These are phyloP conservation scores for Dolichotis patagonum DNA, from an alignment of 2,113 vertebrate genomes.

Conservation along the genomic window DNA sequence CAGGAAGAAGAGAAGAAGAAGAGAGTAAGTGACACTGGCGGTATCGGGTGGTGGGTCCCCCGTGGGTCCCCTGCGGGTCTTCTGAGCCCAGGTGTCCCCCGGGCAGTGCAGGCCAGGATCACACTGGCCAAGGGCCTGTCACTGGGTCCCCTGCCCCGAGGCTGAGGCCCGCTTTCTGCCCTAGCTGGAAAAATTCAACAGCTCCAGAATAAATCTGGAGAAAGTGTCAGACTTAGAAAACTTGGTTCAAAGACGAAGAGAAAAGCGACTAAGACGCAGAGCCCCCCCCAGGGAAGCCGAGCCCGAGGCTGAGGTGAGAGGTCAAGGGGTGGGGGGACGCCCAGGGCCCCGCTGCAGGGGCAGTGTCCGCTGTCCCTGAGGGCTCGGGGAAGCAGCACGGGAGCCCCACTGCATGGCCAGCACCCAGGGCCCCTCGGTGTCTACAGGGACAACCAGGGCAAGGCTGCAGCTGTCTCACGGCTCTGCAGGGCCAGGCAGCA, in stretches of 20 bases:
- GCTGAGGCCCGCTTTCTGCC: background rate
- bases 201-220: slow-evolving; percentile 76
- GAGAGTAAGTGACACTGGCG: slow-evolving; percentile 46
- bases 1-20: slow-evolving; percentile 73
- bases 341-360: background rate
- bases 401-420: background rate
- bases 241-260: slow-evolving; percentile 73
- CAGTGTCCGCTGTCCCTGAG: background rate
- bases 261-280: slow-evolving; percentile 69
- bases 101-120: background rate
- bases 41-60: accelerated
- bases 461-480: background rate
- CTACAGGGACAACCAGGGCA: background rate
- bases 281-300: slow-evolving; percentile 64
- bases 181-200: slow-evolving; percentile 77
- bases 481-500: background rate
- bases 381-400: background rate
- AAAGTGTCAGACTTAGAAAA: slow-evolving; percentile 77
- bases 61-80: accelerated
- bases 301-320: slow-evolving; percentile 50
- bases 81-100: background rate
- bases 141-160: accelerated
- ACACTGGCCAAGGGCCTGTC: background rate
- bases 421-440: too few species aligned
- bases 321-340: accelerated